Evolutionary conservation across 2,888 invertebrate genomes (phyloP), one percentile per base, ranked within the genome.

Genomic region (Nephrocerus scutellatus): DNA sequence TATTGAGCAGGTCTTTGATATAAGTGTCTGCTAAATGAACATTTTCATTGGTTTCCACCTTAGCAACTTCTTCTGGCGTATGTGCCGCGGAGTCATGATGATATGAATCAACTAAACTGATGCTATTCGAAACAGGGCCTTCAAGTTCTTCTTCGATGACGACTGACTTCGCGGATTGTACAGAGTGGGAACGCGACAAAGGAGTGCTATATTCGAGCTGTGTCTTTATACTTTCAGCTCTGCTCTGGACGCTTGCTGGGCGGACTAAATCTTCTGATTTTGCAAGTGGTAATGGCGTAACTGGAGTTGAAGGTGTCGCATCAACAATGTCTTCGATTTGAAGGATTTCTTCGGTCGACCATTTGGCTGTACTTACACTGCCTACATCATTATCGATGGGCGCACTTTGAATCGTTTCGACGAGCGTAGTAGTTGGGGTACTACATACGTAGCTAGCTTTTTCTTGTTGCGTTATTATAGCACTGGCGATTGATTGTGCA

Each of bases 81-180:
- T 41, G 26, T 24, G 19, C 15, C 22, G 31, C 20, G 19, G n/a
- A 22, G 12, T 38, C 5, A 43, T 50, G 48, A 7, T 52, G 39
- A 9, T 51, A 49, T 32, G 41, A 30, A 20, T 52, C 52, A 36
- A 57, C 47, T 30, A 59, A 57, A 35, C 55, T 60, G 24, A 54
- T 55, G 31, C 46, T 53, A 24, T 37, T 42, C 29, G 51, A 48
- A 24, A 47, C 45, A 9, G 54, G 52, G 10, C 61, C 59, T 36
- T 68, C 63, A 8, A 62, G 54, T 41, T 58, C 57, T 50, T 64
- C 71, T 56, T 55, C 70, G 54, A 58, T 70, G 55, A 56, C 68
- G 65, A 60, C 66, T 52, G 59, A 74, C 64, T 64, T 75, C 59
- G 68, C 51, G 8, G 68, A 72, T 55, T 60, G 55, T 0, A 55